Conservation (phyloP, 2,888 invertebrate species). For the Lasioglossum figueresi region DNA sequence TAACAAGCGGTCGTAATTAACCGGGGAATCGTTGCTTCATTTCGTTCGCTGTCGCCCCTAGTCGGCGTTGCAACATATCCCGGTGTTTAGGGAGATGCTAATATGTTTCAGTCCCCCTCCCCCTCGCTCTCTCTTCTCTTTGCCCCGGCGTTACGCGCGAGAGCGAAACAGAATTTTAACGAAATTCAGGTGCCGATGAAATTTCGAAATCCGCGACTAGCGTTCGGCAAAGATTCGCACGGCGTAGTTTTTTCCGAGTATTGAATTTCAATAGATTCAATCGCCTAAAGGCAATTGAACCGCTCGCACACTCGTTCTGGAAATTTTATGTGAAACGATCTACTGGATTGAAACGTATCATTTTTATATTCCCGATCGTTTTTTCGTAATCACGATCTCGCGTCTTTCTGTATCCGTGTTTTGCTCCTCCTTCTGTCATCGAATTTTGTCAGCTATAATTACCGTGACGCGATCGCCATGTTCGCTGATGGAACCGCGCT, state of each 20-base stretch:
- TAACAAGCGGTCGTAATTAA: conserved; percentile 34
- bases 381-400: neutral
- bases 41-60: neutral
- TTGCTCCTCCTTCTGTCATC: neutral
- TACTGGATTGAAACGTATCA: neutral
- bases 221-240: neutral
- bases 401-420: neutral
- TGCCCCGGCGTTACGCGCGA: neutral
- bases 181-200: neutral
- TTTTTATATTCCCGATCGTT: neutral
- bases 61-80: neutral
- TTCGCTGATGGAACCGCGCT: neutral
- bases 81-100: neutral
- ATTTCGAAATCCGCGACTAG: conserved; percentile 1
- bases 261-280: conserved; percentile 22
- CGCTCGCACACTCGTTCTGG: neutral
- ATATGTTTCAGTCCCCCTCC: too few species aligned
- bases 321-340: neutral
- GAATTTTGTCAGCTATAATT: conserved; percentile 10
- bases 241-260: neutral
- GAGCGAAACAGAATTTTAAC: conserved; percentile 7
- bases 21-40: neutral
- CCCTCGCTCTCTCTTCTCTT: neutral
- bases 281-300: neutral
- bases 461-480: neutral